These are phyloP conservation scores for Trilocha varians DNA, from an alignment of 2,888 invertebrate species.

Conservation along the genomic window DNA sequence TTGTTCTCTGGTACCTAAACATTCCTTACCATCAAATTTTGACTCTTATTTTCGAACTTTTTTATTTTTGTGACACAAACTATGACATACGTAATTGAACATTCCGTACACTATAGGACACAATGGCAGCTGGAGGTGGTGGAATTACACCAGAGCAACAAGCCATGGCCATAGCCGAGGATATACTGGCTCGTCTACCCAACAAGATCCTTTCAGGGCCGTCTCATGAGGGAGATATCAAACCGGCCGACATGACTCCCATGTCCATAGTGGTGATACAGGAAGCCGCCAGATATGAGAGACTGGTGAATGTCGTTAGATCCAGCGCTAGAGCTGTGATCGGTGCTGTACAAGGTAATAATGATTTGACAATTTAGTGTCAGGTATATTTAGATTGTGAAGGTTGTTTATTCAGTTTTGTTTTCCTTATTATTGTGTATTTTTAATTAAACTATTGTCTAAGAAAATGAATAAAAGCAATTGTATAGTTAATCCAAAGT, in stretches of 20 bases:
- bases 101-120: slow-evolving; percentile 62
- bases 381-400: too few species aligned
- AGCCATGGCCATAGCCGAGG: slow-evolving; percentile 84
- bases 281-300: slow-evolving; percentile 87
- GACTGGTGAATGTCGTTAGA: slow-evolving; percentile 81
- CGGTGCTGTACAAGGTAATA: slow-evolving; percentile 88
- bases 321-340: slow-evolving; percentile 83
- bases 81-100: background rate
- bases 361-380: too few species aligned
- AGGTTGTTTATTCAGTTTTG: too few species aligned
- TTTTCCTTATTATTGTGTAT: too few species aligned
- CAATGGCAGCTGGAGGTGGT: slow-evolving; percentile 71
- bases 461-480: too few species aligned
- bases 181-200: slow-evolving; percentile 85
- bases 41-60: too few species aligned
- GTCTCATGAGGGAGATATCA: slow-evolving; percentile 80
- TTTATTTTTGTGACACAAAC: too few species aligned
- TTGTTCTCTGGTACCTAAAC: too few species aligned
- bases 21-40: too few species aligned
- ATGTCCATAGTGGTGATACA: slow-evolving; percentile 96
- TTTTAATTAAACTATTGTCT: too few species aligned
- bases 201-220: slow-evolving; percentile 77
- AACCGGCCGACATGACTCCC: slow-evolving; percentile 84
- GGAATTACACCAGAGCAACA: slow-evolving; percentile 84
- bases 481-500: too few species aligned